Percentiles rank a stretch among this genome's conserved stretches.
phyloP scores from a whole-genome alignment of 2,113 vertebrate genomes.

The Procavia capensis region DNA sequence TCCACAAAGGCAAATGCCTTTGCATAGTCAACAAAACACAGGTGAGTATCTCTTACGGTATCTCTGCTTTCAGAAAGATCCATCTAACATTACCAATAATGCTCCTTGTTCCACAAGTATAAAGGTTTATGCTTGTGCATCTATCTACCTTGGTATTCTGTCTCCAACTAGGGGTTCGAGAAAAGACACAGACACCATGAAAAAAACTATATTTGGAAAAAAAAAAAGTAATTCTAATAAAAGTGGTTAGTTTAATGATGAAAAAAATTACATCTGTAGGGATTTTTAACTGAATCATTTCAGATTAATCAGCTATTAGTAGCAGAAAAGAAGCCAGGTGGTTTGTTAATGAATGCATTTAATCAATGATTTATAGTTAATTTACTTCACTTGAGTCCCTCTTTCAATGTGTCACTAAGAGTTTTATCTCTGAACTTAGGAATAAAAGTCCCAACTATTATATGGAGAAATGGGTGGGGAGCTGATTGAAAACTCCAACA shows the following conservation, averaged over 20 bases:
- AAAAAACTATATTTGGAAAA: neutral
- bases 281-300: slow-evolving; percentile 59
- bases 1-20: too few relatives aligned
- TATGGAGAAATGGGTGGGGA: slow-evolving; percentile 39
- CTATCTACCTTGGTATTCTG: neutral
- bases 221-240: neutral
- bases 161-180: neutral
- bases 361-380: slow-evolving; percentile 62
- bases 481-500: slow-evolving; percentile 18
- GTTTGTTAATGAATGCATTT: slow-evolving; percentile 51
- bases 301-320: slow-evolving; percentile 28
- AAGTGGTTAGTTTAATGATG: slow-evolving; percentile 30
- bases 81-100: too few relatives aligned
- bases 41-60: too few relatives aligned
- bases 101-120: neutral
- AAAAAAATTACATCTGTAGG: slow-evolving; percentile 51
- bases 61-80: too few relatives aligned
- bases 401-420: slow-evolving; percentile 51
- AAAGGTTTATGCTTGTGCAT: slow-evolving; percentile 21
- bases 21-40: too few relatives aligned
- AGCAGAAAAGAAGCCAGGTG: neutral
- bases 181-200: neutral
- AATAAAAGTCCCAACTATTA: slow-evolving; percentile 53
- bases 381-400: slow-evolving; percentile 43
- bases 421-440: slow-evolving; percentile 57